Base-by-base conservation (phyloP, 2,888 invertebrate species). In the Geophilus truncorum region DNA sequence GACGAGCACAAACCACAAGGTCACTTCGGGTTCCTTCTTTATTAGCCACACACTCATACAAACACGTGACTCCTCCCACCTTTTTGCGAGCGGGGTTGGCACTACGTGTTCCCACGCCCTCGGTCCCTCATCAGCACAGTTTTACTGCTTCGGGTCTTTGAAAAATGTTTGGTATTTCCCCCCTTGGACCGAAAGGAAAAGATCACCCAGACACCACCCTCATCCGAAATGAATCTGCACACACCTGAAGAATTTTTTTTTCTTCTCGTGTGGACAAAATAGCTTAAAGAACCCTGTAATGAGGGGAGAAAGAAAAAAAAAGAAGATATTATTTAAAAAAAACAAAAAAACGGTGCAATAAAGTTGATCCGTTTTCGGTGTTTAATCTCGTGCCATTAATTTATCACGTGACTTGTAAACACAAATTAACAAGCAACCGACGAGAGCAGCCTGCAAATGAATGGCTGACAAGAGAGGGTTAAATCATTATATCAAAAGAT, bases 151-250 rank as follows among this genome's bases (percentile, higher is more conserved):
- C 57, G 57, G 57, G 57, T 62, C 18, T 18, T 62, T 23, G 23
- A 62, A 23, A 62, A 62, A 62, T 62, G 57, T 62, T 62, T 62
- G 57, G 57, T 62, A 62, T 62, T 62, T 62, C n/a, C 57, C 57
- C 57, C 57, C 57, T 23, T 23, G 21, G 57, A 62, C 23, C 57
- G 57, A 62, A 18, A 62, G 1, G 12, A n/a, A 40, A 40, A n/a
- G 40, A 40, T 40, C 57, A 62, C 57, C 57, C 23, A 18, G 21
- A 62, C 57, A 62, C 40, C 40, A 62, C 18, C 23, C 23, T 62
- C 57, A 18, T 23, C 57, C 57, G 57, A 62, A 62, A 62, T 23
- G 18, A 18, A 62, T 62, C 57, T 62, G 40, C 40, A 40, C 40
- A 40, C 40, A 40, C 40, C 40, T 40, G 40, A 40, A 10, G 40